Percentiles rank a stretch among this genome's conserved stretches.
phyloP scores from a whole-genome alignment of 2,888 invertebrate species.

The Calameuta filiformis region DNA sequence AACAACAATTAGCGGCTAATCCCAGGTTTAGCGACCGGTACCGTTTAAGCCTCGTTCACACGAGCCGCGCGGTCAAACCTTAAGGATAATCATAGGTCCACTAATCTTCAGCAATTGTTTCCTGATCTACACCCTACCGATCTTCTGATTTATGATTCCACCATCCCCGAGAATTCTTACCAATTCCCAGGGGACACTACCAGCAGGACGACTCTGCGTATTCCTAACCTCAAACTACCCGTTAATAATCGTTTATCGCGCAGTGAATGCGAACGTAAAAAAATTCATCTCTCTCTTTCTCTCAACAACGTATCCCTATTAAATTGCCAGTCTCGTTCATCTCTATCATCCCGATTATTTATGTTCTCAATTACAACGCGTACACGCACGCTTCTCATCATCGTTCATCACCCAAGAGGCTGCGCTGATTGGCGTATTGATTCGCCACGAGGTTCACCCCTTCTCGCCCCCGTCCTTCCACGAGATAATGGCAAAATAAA shows the following conservation, averaged over 20 bases:
- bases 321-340: neutral
- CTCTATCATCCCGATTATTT: conserved; percentile 5
- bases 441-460: neutral
- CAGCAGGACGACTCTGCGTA: neutral
- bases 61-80: conserved; percentile 8
- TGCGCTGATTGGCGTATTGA: neutral
- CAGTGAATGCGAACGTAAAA: neutral
- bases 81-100: conserved; percentile 29
- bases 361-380: conserved; percentile 8
- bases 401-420: neutral
- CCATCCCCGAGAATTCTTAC: neutral
- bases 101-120: conserved; percentile 46
- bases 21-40: conserved; percentile 23
- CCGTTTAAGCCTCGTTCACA: conserved; percentile 24
- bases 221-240: neutral
- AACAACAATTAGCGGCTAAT: conserved; percentile 48
- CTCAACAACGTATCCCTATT: neutral
- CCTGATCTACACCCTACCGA: conserved; percentile 21
- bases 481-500: neutral
- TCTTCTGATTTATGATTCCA: conserved; percentile 44
- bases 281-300: neutral
- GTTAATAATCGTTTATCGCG: neutral
- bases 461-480: neutral
- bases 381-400: neutral
- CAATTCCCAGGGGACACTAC: neutral